Evolutionary conservation across 2,797 vertebrate genomes (phyloP).

Genomic region (Sebastes itinus): DNA sequence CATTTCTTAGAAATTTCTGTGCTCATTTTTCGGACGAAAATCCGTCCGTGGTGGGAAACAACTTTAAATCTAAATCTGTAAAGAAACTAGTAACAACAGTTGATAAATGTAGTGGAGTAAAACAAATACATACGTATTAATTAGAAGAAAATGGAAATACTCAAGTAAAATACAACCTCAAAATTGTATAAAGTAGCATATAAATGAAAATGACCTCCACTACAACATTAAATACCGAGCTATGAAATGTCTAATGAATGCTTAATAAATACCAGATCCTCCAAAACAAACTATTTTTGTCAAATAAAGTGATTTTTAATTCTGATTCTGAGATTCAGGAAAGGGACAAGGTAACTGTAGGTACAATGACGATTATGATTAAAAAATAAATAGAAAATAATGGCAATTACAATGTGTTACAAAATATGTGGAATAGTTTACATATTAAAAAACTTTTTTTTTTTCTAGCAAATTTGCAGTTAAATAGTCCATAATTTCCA

Average conservation of each 20-base stretch:
- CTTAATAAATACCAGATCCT: neutral
- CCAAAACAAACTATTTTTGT: neutral
- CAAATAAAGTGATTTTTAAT: constrained; percentile 71
- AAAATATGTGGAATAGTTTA: constrained; percentile 85
- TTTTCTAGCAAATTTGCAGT: constrained; percentile 62
- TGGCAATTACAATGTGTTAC: constrained; percentile 80
- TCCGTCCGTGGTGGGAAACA: no score
- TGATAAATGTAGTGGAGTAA: neutral
- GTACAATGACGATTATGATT: constrained; percentile 73
- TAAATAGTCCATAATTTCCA: constrained; percentile 63
- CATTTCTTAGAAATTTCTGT: no score
- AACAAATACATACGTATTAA: neutral
- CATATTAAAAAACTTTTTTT: constrained; percentile 73
- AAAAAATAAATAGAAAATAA: constrained; percentile 81
- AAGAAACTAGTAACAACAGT: neutral
- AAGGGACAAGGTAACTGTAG: constrained; percentile 69
- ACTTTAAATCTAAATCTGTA: neutral
- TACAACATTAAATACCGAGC: neutral
- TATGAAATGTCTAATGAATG: neutral
- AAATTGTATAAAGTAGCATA: neutral
- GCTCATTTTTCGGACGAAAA: no score
- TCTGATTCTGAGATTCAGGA: constrained; percentile 54
- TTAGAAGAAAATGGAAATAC: neutral
- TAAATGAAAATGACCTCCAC: neutral
- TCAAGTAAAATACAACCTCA: neutral